A percentile compares a stretch with the other conserved stretches of the same genome.
These are phyloP conservation scores for Oreotragus oreotragus DNA, from an alignment of 2,113 vertebrate genomes.

Conservation along the genomic window DNA sequence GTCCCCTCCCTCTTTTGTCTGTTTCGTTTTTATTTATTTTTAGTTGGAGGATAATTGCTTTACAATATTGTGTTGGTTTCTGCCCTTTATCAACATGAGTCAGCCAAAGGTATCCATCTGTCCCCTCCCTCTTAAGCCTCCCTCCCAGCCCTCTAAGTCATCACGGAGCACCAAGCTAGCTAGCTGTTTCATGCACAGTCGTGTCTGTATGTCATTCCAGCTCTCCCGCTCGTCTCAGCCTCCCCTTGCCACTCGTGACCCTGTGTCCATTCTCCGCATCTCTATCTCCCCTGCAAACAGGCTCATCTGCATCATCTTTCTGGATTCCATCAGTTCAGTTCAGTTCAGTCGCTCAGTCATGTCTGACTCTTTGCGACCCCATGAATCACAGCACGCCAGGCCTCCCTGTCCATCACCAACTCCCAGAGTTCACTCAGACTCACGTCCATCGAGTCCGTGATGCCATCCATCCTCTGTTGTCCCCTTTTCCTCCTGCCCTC, in stretches of 20 bases:
- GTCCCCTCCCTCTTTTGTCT: not conserved
- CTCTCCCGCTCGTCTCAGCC: not conserved
- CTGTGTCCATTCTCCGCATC: not conserved
- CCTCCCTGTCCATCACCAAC: no score
- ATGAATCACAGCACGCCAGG: no score
- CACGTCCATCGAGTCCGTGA: rapidly evolving
- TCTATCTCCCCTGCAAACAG: not conserved
- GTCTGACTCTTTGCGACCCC: no score
- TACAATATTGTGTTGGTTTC: not conserved
- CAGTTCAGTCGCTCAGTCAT: no score
- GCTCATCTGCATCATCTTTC: not conserved
- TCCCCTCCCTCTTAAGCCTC: not conserved
- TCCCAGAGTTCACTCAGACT: no score
- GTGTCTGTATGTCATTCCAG: rapidly evolving
- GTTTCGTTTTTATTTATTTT: not conserved
- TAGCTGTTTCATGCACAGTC: not conserved
- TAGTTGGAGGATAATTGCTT: not conserved
- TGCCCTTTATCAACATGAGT: not conserved
- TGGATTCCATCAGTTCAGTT: not conserved
- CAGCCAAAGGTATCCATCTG: not conserved
- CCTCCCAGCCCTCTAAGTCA: not conserved
- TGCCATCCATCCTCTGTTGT: no score
- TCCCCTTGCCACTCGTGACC: not conserved
- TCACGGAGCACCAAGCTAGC: not conserved
- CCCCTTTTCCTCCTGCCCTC: no score